These are phyloP conservation scores for Mythimna pallens DNA, from an alignment of 2,888 invertebrate species.

Conservation along the genomic window DNA sequence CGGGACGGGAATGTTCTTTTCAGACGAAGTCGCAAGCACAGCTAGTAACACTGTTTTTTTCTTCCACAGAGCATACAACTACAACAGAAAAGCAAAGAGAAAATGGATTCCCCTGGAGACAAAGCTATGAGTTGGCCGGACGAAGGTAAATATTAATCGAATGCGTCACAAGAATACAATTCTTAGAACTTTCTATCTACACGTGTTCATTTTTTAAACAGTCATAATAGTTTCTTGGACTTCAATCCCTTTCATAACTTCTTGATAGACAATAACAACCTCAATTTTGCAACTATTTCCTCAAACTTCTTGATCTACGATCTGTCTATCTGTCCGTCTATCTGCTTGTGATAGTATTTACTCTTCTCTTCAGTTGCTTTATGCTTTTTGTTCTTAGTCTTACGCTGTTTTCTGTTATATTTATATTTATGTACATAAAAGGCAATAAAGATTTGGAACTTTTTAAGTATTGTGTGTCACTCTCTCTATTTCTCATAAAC, in stretches of 20 bases:
- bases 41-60: not conserved
- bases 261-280: not conserved
- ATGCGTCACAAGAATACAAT: not conserved
- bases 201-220: no score
- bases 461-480: not conserved
- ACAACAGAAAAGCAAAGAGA: conserved; percentile 9
- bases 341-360: no score
- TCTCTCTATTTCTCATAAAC: not conserved
- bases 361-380: not conserved
- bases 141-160: conserved; percentile 63
- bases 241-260: not conserved
- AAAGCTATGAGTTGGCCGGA: conserved; percentile 67
- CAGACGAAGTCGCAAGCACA: not conserved
- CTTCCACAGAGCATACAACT: conserved; percentile 33
- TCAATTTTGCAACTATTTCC: not conserved
- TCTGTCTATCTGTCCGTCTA: no score
- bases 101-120: conserved; percentile 65
- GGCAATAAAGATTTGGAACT: not conserved
- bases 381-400: not conserved
- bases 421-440: not conserved
- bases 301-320: not conserved
- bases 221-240: conserved; percentile 4
- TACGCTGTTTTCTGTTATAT: not conserved
- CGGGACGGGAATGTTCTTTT: not conserved
- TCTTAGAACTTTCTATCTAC: not conserved